These are phyloP conservation scores for Drosophila lacicola DNA, from an alignment of 2,888 invertebrate genomes.

Conservation along the genomic window DNA sequence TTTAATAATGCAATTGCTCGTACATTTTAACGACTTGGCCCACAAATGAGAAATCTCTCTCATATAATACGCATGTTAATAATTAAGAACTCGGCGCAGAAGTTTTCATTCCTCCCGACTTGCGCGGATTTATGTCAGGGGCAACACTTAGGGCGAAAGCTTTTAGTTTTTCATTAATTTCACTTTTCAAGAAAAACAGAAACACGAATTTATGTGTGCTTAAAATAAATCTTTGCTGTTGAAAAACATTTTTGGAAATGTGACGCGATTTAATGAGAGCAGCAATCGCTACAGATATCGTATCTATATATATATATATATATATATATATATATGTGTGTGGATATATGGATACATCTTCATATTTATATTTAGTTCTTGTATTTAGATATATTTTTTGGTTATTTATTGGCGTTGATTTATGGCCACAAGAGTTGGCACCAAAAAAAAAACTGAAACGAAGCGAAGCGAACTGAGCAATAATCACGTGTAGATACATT, in stretches of 20 bases:
- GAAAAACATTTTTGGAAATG: slow-evolving; percentile 46
- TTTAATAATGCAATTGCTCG: slow-evolving; percentile 67
- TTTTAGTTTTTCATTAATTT: slow-evolving; percentile 31
- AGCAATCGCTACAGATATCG: neutral
- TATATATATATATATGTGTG: slow-evolving; percentile 6
- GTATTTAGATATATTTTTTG: slow-evolving; percentile 17
- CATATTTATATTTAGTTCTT: slow-evolving; percentile 44
- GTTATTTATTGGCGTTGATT: slow-evolving; percentile 20
- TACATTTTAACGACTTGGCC: slow-evolving; percentile 42
- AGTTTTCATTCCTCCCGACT: slow-evolving; percentile 23
- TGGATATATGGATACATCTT: slow-evolving; percentile 9
- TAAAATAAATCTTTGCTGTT: slow-evolving; percentile 35
- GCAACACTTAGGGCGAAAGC: slow-evolving; percentile 49
- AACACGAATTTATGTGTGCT: slow-evolving; percentile 29
- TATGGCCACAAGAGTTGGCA: slow-evolving; percentile 34
- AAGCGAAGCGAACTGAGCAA: slow-evolving; percentile 26
- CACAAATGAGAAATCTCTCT: slow-evolving; percentile 40
- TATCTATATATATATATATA: slow-evolving; percentile 10
- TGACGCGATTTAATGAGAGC: slow-evolving; percentile 72
- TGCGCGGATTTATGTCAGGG: slow-evolving; percentile 61
- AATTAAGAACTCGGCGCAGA: slow-evolving; percentile 55
- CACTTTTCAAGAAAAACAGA: slow-evolving; percentile 9
- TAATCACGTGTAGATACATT: slow-evolving; percentile 66
- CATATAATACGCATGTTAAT: slow-evolving; percentile 61
- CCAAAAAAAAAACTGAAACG: slow-evolving; percentile 13